A percentile compares a stretch with the other conserved stretches of the same genome.
These are phyloP conservation scores for Pandion haliaetus DNA, from an alignment of 2,113 vertebrate genomes.

Conservation along the genomic window DNA sequence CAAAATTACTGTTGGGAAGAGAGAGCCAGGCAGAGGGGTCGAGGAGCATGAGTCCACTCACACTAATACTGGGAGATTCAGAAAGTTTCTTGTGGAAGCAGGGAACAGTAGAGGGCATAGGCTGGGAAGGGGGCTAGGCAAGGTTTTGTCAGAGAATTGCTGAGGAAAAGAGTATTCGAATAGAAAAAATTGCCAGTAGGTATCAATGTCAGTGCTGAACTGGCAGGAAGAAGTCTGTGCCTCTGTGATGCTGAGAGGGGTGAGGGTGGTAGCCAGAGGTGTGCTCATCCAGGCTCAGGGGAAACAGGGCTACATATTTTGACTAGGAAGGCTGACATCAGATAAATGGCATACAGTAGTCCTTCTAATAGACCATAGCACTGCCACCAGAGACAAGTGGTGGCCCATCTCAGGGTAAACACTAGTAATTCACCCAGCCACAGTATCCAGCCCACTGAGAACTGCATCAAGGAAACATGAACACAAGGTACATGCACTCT, in stretches of 20 bases:
- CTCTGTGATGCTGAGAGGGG: background rate
- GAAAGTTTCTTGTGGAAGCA: background rate
- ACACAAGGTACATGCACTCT: fast-evolving
- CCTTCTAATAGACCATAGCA: background rate
- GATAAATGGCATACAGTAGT: background rate
- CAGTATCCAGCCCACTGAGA: background rate
- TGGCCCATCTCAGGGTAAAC: background rate
- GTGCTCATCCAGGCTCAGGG: background rate
- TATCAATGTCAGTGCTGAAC: background rate
- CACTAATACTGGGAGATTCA: background rate
- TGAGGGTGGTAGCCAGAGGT: background rate
- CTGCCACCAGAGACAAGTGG: background rate
- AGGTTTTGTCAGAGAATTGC: background rate
- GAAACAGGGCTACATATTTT: background rate
- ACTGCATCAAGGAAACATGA: fast-evolving
- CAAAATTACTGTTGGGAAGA: background rate
- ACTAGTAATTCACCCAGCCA: background rate
- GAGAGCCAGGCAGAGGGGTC: background rate
- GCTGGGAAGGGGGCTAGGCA: background rate
- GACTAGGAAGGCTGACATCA: background rate
- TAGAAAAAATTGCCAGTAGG: background rate
- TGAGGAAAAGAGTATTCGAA: background rate
- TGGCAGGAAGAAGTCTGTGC: background rate
- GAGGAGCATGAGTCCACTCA: fast-evolving
- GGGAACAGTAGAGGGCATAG: background rate